These are phyloP conservation scores for Atta texana DNA, from an alignment of 1,140 invertebrate genomes.

Conservation along the genomic window DNA sequence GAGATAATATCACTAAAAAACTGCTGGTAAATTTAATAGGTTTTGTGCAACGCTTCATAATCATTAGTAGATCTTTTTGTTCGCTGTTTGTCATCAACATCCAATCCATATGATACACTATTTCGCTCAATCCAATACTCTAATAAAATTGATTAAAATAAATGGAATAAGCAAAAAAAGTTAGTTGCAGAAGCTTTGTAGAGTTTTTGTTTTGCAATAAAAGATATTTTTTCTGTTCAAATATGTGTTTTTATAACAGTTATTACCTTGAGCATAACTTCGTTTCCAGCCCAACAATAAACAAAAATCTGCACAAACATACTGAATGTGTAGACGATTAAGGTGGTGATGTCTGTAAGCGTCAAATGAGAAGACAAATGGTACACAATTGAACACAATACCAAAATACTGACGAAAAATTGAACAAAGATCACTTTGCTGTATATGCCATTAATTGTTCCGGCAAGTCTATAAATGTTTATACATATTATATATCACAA, in stretches of 20 bases:
- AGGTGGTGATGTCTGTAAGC: neutral
- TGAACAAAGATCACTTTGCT: slow-evolving; percentile 32
- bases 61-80: slow-evolving; percentile 33
- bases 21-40: slow-evolving; percentile 55
- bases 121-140: slow-evolving; percentile 16
- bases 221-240: neutral
- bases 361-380: slow-evolving; percentile 28
- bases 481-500: neutral
- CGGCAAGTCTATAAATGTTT: slow-evolving; percentile 24
- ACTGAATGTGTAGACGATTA: neutral
- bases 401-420: slow-evolving; percentile 40
- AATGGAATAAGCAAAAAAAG: neutral
- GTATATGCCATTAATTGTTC: neutral
- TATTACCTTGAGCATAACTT: slow-evolving; percentile 20
- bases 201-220: too few relatives aligned
- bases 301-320: slow-evolving; percentile 45
- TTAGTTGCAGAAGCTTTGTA: neutral
- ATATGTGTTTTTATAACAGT: neutral
- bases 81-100: slow-evolving; percentile 1
- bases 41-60: slow-evolving; percentile 48
- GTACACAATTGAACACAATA: slow-evolving; percentile 15
- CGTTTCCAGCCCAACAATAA: slow-evolving; percentile 37
- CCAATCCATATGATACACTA: slow-evolving; percentile 35
- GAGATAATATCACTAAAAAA: slow-evolving; percentile 45
- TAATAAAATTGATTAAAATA: neutral